These are phyloP conservation scores for Amphilophus citrinellus DNA, from an alignment of 2,113 vertebrate species.

Conservation along the genomic window DNA sequence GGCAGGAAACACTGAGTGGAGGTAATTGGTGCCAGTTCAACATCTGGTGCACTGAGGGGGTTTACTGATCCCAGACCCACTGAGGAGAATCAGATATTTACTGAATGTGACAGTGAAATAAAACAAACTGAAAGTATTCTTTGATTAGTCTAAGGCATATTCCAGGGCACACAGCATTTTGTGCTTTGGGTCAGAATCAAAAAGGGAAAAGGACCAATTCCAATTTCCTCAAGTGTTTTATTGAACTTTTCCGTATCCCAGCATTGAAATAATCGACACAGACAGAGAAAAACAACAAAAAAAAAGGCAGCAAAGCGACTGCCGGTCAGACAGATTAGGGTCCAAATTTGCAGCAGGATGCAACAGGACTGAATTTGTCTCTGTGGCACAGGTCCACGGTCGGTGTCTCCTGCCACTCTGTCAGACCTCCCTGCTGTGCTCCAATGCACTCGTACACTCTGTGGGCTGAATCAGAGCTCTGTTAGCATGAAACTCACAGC, in stretches of 20 bases:
- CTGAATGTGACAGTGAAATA: neutral
- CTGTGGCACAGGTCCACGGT: neutral
- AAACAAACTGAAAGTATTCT: neutral
- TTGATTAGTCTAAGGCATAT: neutral
- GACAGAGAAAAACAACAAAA: neutral
- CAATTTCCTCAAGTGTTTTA: neutral
- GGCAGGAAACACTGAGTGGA: slow-evolving; percentile 3
- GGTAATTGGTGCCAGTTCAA: slow-evolving; percentile 5
- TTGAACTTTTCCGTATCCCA: neutral
- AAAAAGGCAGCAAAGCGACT: neutral
- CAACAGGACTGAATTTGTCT: neutral
- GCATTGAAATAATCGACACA: neutral
- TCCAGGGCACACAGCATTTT: neutral
- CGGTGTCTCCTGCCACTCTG: slow-evolving; percentile 53
- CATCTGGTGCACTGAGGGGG: slow-evolving; percentile 9
- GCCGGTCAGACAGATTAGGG: slow-evolving; percentile 8
- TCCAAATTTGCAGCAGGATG: slow-evolving; percentile 59
- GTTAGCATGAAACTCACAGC: neutral
- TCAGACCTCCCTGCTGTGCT: slow-evolving; percentile 32
- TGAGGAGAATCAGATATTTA: neutral
- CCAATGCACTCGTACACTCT: slow-evolving; percentile 49
- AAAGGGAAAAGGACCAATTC: neutral
- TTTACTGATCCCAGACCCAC: neutral
- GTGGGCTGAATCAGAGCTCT: slow-evolving; percentile 57
- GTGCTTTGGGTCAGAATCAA: neutral